Base-by-base conservation (phyloP, 2,888 invertebrate genomes). In the Hydraecia micacea region DNA sequence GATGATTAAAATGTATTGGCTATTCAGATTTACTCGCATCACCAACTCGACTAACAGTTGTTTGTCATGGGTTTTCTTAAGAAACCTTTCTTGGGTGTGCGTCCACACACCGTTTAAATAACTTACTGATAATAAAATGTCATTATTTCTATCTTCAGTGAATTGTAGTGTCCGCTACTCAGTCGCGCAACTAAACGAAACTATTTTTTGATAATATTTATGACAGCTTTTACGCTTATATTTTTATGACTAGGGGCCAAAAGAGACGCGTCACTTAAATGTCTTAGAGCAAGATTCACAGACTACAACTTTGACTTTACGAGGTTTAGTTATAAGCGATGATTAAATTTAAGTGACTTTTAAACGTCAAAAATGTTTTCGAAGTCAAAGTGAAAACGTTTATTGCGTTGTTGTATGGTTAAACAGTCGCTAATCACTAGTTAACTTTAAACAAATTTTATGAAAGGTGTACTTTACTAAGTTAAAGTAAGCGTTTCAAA, bases 181-280 rank as follows among this genome's bases (percentile, higher is more conserved):
- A 42, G 21, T 18, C 8, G 18, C n/a, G 2, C 49, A 36, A 18
- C 4, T 28, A 46, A 36, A 60, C 15, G 2, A 46, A 21, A 65
- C 39, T 13, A 4, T 28, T 65, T 32, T 60, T 11, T 18, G 15
- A 55, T 36, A 25, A 36, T n/a, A 58, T 62, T 46, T 36, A 18
- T 13, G n/a, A 36, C 21, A 18, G 15, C 5, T 15, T 28, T 52
- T 66, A 60, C 11, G 32, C 39, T 77, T 25, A 39, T 82, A 28
- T 32, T 68, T 67, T 77, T 9, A 39, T 7, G 32, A 39, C 46
- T 32, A 15, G 52, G 0, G 2, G 63, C 9, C 5, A 49, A 77
- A 77, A 28, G 15, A 15, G 32, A 49, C 39, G 32, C 49, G 42
- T 83, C 79, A 63, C 39, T 21, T 76, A 67, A 42, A 55, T 58